Conservation (phyloP, 2,888 invertebrate species). For the Rhamnusium bicolor region DNA sequence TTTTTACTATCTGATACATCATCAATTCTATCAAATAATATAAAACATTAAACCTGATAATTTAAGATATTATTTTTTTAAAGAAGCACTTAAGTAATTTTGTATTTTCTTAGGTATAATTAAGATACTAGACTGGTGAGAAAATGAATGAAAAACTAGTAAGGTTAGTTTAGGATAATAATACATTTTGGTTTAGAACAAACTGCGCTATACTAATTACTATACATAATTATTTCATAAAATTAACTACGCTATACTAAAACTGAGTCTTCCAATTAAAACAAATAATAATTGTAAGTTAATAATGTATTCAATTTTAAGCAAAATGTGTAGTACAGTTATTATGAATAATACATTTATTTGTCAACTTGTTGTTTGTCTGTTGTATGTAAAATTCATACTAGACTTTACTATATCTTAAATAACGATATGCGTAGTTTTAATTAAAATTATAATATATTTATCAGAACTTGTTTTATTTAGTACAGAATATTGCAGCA, state of each 20-base stretch:
- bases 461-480: conserved; percentile 45
- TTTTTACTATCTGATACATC: conserved; percentile 27
- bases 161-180: conserved; percentile 36
- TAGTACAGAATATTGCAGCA: background rate
- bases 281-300: conserved; percentile 72
- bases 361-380: conserved; percentile 69
- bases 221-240: conserved; percentile 52
- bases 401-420: conserved; percentile 67
- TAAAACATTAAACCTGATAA: conserved; percentile 32
- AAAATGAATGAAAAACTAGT: conserved; percentile 27
- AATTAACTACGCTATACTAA: conserved; percentile 66
- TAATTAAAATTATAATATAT: conserved; percentile 63
- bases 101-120: conserved; percentile 45
- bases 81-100: conserved; percentile 44
- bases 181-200: conserved; percentile 42
- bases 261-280: conserved; percentile 72
- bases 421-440: conserved; percentile 69
- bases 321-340: conserved; percentile 66
- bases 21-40: conserved; percentile 24
- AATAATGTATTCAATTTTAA: conserved; percentile 64
- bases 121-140: conserved; percentile 38
- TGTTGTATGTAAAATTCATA: conserved; percentile 69
- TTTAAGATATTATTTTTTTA: conserved; percentile 46
- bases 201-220: conserved; percentile 43
- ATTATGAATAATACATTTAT: conserved; percentile 66